These are phyloP conservation scores for Parauchenoglanis punctatus DNA, from an alignment of 2,797 vertebrate genomes.

Conservation along the genomic window DNA sequence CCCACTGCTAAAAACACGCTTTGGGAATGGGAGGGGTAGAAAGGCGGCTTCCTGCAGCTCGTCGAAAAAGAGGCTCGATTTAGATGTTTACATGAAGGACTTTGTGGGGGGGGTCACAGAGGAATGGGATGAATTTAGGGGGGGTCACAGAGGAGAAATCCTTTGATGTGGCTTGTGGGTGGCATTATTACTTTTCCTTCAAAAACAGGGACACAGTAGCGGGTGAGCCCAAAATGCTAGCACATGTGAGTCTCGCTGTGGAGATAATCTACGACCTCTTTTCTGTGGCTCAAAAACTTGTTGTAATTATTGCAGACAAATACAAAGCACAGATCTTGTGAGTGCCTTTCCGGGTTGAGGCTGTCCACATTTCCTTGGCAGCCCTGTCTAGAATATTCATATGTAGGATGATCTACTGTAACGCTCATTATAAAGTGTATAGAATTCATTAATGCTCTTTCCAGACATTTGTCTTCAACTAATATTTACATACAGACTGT, in stretches of 20 bases:
- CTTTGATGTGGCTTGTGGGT: constrained; percentile 65
- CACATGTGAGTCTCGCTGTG: constrained; percentile 46
- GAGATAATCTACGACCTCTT: constrained; percentile 27
- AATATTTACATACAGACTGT: background rate
- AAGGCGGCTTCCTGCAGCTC: constrained; percentile 42
- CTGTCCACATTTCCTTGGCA: background rate
- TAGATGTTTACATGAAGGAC: constrained; percentile 40
- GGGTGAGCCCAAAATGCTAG: constrained; percentile 49
- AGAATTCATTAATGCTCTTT: background rate
- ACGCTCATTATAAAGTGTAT: background rate
- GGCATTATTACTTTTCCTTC: constrained; percentile 61
- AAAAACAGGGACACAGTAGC: constrained; percentile 57
- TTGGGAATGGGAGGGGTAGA: constrained; percentile 17
- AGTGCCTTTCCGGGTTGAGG: background rate
- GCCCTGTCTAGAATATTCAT: background rate
- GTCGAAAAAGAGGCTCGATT: constrained; percentile 30
- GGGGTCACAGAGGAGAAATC: constrained; percentile 48
- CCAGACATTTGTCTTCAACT: background rate
- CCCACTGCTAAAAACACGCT: constrained; percentile 38
- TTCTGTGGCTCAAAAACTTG: constrained; percentile 11
- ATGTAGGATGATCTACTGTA: background rate
- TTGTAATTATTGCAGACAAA: constrained; percentile 11
- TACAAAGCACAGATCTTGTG: constrained; percentile 3
- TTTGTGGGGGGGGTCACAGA: constrained; percentile 37
- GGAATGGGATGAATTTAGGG: constrained; percentile 35